Evolutionary conservation across 2,797 vertebrate species (phyloP).

Genomic region (Hafferia zeledoni): DNA sequence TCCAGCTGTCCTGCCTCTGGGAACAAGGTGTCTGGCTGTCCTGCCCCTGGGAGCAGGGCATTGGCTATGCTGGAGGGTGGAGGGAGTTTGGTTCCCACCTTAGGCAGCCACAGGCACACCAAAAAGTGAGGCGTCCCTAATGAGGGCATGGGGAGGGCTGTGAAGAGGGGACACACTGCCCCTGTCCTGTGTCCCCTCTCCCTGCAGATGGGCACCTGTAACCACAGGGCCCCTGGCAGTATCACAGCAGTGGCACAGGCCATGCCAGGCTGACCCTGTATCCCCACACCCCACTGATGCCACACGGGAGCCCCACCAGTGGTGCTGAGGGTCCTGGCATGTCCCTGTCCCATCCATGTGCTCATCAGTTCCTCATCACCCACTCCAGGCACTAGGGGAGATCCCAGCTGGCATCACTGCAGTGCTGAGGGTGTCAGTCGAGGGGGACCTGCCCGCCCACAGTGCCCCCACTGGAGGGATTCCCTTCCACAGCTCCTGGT

Average conservation of each 20-base stretch:
- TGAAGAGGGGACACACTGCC: rapidly evolving
- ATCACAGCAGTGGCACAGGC: no score
- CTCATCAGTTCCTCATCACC: background rate
- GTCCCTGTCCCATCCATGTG: rapidly evolving
- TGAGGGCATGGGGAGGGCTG: background rate
- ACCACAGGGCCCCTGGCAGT: no score
- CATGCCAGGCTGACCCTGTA: rapidly evolving
- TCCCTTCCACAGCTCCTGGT: background rate
- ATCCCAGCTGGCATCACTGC: rapidly evolving
- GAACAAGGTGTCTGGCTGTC: background rate
- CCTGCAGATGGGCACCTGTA: rapidly evolving
- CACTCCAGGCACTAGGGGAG: rapidly evolving
- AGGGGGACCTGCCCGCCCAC: rapidly evolving
- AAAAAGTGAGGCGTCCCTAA: background rate
- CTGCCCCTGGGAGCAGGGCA: background rate
- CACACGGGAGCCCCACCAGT: rapidly evolving
- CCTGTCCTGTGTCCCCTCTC: background rate
- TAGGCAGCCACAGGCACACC: background rate
- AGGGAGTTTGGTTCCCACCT: background rate
- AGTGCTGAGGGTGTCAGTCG: rapidly evolving
- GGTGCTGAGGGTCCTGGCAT: rapidly evolving
- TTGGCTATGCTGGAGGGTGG: background rate
- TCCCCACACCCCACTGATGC: rapidly evolving
- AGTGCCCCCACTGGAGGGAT: background rate
- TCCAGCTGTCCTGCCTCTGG: background rate